Evolutionary conservation across 2,888 invertebrate species (phyloP).

Genomic region (Meliscaeva auricollis): DNA sequence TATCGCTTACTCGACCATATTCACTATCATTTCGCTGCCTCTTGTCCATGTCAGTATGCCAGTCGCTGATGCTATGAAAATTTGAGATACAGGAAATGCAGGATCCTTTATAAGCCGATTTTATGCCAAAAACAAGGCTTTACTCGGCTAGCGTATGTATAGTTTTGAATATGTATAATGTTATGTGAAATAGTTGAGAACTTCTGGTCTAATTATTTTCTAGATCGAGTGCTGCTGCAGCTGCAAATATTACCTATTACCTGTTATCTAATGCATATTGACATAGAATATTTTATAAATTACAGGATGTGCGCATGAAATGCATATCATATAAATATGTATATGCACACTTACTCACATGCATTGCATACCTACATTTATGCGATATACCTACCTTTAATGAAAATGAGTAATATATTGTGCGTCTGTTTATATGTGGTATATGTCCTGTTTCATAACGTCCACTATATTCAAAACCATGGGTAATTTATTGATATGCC

Average conservation of each 20-base stretch:
- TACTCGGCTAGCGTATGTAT: background rate
- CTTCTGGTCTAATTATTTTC: constrained; percentile 65
- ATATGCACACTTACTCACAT: background rate
- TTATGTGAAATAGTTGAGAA: background rate
- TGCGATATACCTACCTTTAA: too few species aligned
- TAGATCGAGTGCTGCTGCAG: constrained; percentile 15
- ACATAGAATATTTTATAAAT: constrained; percentile 59
- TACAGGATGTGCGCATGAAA: constrained; percentile 42
- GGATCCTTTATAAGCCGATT: constrained; percentile 32
- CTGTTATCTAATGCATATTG: constrained; percentile 70
- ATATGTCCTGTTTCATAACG: too few species aligned
- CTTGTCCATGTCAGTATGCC: background rate
- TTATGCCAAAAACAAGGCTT: constrained; percentile 5
- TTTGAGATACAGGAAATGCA: background rate
- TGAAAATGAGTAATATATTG: too few species aligned
- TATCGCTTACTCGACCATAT: background rate
- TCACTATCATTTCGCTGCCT: background rate
- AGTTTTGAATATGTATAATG: background rate
- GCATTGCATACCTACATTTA: background rate
- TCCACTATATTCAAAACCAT: constrained; percentile 5
- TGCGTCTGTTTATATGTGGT: constrained; percentile 47
- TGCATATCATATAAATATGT: background rate
- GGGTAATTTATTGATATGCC: constrained; percentile 39
- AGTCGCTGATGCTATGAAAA: background rate
- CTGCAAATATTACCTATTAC: constrained; percentile 15